These are phyloP conservation scores for Synanthedon vespiformis DNA, from an alignment of 2,888 invertebrate species.

Conservation along the genomic window DNA sequence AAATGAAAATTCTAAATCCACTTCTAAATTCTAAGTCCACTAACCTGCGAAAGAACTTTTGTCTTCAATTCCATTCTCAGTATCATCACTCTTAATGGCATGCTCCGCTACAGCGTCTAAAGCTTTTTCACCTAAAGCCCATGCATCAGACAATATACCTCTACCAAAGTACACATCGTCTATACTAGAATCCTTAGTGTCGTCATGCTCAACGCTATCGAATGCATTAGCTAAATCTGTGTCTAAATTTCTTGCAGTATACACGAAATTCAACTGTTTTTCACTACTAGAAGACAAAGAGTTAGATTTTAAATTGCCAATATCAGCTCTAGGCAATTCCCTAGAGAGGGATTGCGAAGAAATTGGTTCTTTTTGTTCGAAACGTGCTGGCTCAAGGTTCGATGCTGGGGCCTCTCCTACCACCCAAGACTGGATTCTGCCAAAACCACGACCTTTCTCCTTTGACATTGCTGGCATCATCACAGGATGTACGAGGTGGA, in stretches of 20 bases:
- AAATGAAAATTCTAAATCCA: neutral
- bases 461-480: slow-evolving; percentile 28
- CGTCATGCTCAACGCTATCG: neutral
- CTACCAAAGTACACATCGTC: slow-evolving; percentile 13
- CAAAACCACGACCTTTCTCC: slow-evolving; percentile 49
- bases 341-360: neutral
- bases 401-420: slow-evolving; percentile 23
- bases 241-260: neutral
- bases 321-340: no score
- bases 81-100: slow-evolving; percentile 39
- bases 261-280: neutral
- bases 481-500: slow-evolving; percentile 47
- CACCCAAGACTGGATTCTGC: slow-evolving; percentile 46
- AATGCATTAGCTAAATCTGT: neutral
- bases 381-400: neutral
- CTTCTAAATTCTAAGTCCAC: slow-evolving; percentile 14
- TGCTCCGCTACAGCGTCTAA: slow-evolving; percentile 47
- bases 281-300: neutral
- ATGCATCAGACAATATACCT: slow-evolving; percentile 34
- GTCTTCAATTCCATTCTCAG: slow-evolving; percentile 45
- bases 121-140: slow-evolving; percentile 41
- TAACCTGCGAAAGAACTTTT: slow-evolving; percentile 49
- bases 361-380: neutral
- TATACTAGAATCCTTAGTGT: neutral
- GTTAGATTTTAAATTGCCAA: neutral